Conservation (phyloP, 30 jellyfish, hydroid and myxozoan genomes). For the Chironex yamaguchii region DNA sequence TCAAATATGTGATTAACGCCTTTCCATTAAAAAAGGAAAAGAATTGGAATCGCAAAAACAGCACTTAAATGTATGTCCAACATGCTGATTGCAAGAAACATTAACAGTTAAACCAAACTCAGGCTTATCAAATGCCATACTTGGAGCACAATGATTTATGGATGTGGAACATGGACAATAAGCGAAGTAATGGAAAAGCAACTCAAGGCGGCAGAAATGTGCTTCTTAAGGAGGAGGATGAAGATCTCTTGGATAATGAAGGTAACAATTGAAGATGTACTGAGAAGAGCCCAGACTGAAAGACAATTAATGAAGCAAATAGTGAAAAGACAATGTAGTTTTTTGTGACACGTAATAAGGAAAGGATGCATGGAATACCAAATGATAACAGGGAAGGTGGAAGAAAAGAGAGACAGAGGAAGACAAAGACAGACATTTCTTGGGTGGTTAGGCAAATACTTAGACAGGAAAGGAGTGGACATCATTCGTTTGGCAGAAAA, state of each 20-base stretch:
- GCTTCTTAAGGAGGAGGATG: conserved; percentile 37
- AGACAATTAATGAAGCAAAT: conserved; percentile 49
- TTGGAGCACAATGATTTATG: too few species aligned
- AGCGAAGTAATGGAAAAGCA: neutral
- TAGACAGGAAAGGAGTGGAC: conserved; percentile 33
- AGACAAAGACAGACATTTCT: conserved; percentile 31
- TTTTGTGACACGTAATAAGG: conserved; percentile 28
- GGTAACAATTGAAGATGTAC: conserved; percentile 29
- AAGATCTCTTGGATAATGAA: conserved; percentile 35
- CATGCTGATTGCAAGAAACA: too few species aligned
- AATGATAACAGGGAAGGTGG: conserved; percentile 33
- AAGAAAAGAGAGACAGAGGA: conserved; percentile 41
- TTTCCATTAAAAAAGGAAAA: too few species aligned
- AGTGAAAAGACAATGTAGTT: conserved; percentile 35
- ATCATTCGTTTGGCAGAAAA: conserved; percentile 32
- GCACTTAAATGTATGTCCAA: too few species aligned
- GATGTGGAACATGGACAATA: too few species aligned
- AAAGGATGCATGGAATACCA: conserved; percentile 49
- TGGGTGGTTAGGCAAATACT: conserved; percentile 38
- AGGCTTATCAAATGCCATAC: too few species aligned
- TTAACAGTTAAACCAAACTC: too few species aligned
- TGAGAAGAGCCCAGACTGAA: conserved; percentile 61
- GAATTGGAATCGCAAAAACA: too few species aligned
- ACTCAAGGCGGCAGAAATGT: conserved; percentile 23
- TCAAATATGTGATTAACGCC: too few species aligned